A percentile compares a stretch with the other conserved stretches of the same genome.
phyloP scores from a whole-genome alignment of 2,888 invertebrate species.

The Colostygia pectinataria region DNA sequence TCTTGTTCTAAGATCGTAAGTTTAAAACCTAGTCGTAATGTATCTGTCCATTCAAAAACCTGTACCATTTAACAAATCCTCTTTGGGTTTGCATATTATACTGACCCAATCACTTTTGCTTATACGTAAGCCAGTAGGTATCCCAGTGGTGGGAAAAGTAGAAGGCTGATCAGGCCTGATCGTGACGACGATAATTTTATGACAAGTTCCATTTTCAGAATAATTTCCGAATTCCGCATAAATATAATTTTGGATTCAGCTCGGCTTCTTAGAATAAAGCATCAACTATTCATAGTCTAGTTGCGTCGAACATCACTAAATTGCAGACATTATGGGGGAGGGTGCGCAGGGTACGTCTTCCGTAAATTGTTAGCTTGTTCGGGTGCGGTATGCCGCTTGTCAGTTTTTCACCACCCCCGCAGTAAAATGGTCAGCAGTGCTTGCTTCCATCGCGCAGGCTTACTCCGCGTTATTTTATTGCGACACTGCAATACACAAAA shows the following conservation, averaged over 20 bases:
- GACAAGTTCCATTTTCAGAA: neutral
- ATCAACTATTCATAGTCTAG: slow-evolving; percentile 3
- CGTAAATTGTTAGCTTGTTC: slow-evolving; percentile 12
- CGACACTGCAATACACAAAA: slow-evolving; percentile 3
- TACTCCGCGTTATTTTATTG: slow-evolving; percentile 13
- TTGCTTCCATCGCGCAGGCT: slow-evolving; percentile 7
- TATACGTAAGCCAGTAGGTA: too few relatives aligned
- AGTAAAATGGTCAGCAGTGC: slow-evolving; percentile 9
- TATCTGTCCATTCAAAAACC: too few relatives aligned
- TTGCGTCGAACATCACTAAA: slow-evolving; percentile 1
- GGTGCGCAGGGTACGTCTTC: slow-evolving; percentile 4
- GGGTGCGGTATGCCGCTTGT: slow-evolving; percentile 16
- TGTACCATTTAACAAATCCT: too few relatives aligned
- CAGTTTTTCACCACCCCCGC: slow-evolving; percentile 16
- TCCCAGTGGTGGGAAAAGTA: too few relatives aligned
- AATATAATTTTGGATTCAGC: neutral
- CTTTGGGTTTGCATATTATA: too few relatives aligned
- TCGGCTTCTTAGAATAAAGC: neutral
- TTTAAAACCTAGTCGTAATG: too few relatives aligned
- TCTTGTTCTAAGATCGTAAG: too few relatives aligned
- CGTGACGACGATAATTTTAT: too few relatives aligned
- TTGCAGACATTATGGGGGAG: slow-evolving; percentile 1
- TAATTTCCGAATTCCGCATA: too few relatives aligned
- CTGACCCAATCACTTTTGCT: too few relatives aligned
- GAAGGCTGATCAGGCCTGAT: too few relatives aligned